These are phyloP conservation scores for Chelidonichthys spinosus DNA, from an alignment of 2,797 vertebrate genomes.

Conservation along the genomic window DNA sequence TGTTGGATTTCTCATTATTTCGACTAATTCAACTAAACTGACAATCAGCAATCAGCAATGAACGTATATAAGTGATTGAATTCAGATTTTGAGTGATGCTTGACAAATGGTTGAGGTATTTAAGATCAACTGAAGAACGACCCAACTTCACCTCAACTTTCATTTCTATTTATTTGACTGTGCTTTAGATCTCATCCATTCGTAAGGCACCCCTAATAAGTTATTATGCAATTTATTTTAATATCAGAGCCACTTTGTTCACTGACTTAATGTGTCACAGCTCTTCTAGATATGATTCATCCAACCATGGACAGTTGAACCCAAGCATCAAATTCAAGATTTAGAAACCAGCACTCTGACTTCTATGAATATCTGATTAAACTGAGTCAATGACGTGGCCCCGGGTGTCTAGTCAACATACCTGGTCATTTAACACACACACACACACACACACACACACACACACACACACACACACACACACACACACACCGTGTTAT, in stretches of 20 bases:
- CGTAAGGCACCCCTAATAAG: fast-evolving
- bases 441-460: slow-evolving; percentile 1
- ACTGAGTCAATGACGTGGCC: background rate
- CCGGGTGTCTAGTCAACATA: slow-evolving; percentile 18
- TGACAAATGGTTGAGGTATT: background rate
- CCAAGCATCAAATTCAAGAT: background rate
- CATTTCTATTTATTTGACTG: background rate
- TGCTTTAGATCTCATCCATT: background rate
- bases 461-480: slow-evolving; percentile 9
- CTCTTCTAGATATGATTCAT: slow-evolving; percentile 3
- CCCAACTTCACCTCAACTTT: background rate
- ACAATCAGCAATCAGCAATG: background rate
- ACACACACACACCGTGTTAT: slow-evolving; percentile 2
- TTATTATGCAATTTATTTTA: background rate
- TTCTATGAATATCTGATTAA: slow-evolving; percentile 16
- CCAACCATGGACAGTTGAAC: slow-evolving; percentile 2
- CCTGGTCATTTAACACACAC: slow-evolving; percentile 15
- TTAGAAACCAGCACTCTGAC: slow-evolving; percentile 7
- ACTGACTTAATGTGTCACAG: background rate
- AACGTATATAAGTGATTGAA: background rate
- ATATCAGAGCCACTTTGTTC: background rate
- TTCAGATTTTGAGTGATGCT: background rate
- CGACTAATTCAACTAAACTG: background rate
- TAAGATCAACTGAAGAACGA: background rate
- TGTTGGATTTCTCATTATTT: slow-evolving; percentile 18